Percentiles rank a stretch among this genome's conserved stretches.
These are phyloP conservation scores for Ophion obscuratus DNA, from an alignment of 2,888 invertebrate genomes.

Conservation along the genomic window DNA sequence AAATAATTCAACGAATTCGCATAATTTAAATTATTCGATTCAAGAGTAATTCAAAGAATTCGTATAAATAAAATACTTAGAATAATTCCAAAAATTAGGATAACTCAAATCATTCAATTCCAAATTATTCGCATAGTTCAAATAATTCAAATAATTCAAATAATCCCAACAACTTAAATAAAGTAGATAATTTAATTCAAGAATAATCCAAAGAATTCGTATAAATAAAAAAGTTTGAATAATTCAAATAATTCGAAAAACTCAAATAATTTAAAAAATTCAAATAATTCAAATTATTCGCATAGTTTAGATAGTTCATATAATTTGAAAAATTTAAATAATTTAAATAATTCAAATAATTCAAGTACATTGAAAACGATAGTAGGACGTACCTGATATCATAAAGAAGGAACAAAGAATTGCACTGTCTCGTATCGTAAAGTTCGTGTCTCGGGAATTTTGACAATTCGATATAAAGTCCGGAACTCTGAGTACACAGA, in stretches of 20 bases:
- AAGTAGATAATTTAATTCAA: background rate
- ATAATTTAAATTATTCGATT: too few species aligned
- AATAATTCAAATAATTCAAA: background rate
- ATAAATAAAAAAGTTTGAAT: background rate
- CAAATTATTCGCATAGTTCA: too few species aligned
- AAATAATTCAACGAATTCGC: too few species aligned
- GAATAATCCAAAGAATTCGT: background rate
- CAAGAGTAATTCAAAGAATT: too few species aligned
- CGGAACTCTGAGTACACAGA: background rate
- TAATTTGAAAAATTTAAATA: too few species aligned
- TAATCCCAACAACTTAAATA: background rate
- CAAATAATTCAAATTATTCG: background rate
- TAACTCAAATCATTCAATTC: background rate
- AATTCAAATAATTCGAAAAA: background rate
- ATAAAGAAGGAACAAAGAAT: constrained; percentile 13
- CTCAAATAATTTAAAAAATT: background rate
- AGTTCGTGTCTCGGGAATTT: constrained; percentile 13
- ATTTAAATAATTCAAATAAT: too few species aligned
- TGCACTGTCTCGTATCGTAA: background rate
- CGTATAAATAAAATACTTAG: too few species aligned
- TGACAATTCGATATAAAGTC: constrained; percentile 20
- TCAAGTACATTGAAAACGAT: too few species aligned
- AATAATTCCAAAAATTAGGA: background rate
- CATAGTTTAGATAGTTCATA: background rate
- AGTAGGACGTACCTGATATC: background rate